phyloP scores from a whole-genome alignment of 2,888 invertebrate species.

The Scelioninae gen. 1 region DNA sequence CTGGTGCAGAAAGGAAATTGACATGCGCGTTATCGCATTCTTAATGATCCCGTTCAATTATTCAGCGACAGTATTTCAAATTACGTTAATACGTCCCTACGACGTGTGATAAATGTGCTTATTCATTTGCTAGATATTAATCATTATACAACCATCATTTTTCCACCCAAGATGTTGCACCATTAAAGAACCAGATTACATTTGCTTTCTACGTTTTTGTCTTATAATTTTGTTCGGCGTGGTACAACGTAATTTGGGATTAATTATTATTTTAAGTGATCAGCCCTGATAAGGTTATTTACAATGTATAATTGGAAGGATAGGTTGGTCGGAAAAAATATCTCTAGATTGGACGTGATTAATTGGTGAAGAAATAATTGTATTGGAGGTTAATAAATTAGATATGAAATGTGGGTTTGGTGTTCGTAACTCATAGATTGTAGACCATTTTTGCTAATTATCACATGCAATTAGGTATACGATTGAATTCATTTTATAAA shows the following conservation, averaged over 20 bases:
- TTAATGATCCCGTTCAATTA: slow-evolving; percentile 65
- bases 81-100: slow-evolving; percentile 43
- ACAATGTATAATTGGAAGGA: slow-evolving; percentile 1
- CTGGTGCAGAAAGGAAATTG: slow-evolving; percentile 65
- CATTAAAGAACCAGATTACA: slow-evolving; percentile 30
- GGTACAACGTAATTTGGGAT: slow-evolving; percentile 1
- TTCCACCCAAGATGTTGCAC: slow-evolving; percentile 34
- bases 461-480: neutral
- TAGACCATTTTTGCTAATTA: neutral
- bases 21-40: slow-evolving; percentile 58
- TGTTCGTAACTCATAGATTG: neutral
- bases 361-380: slow-evolving; percentile 7
- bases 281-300: slow-evolving; percentile 15
- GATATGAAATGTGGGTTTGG: neutral
- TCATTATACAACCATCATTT: slow-evolving; percentile 48
- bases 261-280: slow-evolving; percentile 15
- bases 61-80: slow-evolving; percentile 63
- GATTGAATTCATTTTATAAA: neutral
- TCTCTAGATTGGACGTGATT: slow-evolving; percentile 1
- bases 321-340: neutral
- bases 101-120: slow-evolving; percentile 51
- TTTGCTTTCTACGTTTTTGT: slow-evolving; percentile 11
- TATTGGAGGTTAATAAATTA: neutral
- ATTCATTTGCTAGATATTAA: slow-evolving; percentile 54
- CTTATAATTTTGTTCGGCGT: neutral